Evolutionary conservation across 1,140 invertebrate genomes (phyloP), one percentile per base, ranked within the genome.

Genomic region (Aphidius ervi): DNA sequence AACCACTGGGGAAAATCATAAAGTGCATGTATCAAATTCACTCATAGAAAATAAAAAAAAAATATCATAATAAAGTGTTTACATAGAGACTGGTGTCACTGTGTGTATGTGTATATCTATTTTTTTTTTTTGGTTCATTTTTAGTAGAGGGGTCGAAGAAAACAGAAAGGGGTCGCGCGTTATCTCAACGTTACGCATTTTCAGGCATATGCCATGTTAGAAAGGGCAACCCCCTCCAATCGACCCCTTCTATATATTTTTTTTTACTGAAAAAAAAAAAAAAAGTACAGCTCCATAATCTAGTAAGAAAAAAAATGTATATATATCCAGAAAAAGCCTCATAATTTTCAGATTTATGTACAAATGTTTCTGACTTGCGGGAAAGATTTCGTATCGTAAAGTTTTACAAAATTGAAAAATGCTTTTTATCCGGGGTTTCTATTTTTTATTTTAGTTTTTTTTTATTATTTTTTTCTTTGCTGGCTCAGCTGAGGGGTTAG

Each of bases 321-420:
- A 60, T 20, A 55, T 53, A 46, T 31, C 23, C 23, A 31, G 4
- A 6, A 56, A 49, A n/a, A 53, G 58, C 45, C 55, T 76, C 71
- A 74, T 77, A 78, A 78, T 78, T 78, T 78, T 75, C 72, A 75
- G 73, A 78, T 77, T 78, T 78, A 78, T 78, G 76, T 77, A 77
- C 74, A 76, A 77, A 77, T 78, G 74, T 76, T 78, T 75, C 73
- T 70, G 16, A 37, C 60, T 46, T 45, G 46, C 66, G 71, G 70
- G 70, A 70, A 73, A 74, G 75, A 74, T 66, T 64, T 63, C 23
- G 23, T 76, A 78, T 76, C 74, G 68, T 74, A 76, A 77, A 76
- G 70, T 74, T 75, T 70, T 64, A 67, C 56, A 62, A 70, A 77
- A 78, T 78, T 77, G 75, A 79, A 78, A 79, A 77, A 77, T 72